phyloP scores from a whole-genome alignment of 2,888 invertebrate species.

The Polydesmus complanatus region DNA sequence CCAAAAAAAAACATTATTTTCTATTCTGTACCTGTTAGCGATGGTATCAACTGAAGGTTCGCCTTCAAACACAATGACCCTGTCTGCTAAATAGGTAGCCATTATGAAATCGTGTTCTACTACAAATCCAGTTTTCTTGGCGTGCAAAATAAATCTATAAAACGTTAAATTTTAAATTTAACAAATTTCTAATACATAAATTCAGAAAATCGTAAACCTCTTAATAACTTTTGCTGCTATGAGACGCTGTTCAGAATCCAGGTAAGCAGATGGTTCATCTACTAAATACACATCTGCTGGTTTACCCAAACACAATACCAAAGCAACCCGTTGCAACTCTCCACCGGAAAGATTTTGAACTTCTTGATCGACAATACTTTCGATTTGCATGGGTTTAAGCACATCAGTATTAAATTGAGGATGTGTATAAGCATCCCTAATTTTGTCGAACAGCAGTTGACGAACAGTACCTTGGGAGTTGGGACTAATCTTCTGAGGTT shows the following conservation, averaged over 20 bases:
- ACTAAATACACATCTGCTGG: slow-evolving; percentile 98
- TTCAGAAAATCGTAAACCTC: slow-evolving; percentile 41
- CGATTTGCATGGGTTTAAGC: slow-evolving; percentile 94
- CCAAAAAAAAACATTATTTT: background rate
- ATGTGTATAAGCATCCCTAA: slow-evolving; percentile 92
- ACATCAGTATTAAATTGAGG: slow-evolving; percentile 97
- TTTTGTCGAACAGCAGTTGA: slow-evolving; percentile 86
- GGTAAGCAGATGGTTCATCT: slow-evolving; percentile 96
- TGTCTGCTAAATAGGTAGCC: slow-evolving; percentile 97
- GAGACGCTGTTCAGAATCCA: slow-evolving; percentile 99
- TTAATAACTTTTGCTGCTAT: slow-evolving; percentile 99
- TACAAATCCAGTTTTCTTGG: slow-evolving; percentile 98
- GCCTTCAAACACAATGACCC: slow-evolving; percentile 97
- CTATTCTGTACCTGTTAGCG: slow-evolving; percentile 50
- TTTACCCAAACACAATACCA: slow-evolving; percentile 91
- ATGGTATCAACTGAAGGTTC: slow-evolving; percentile 72
- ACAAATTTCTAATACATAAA: background rate
- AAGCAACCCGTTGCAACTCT: slow-evolving; percentile 93
- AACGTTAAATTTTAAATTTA: background rate
- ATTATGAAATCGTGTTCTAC: slow-evolving; percentile 99
- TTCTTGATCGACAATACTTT: slow-evolving; percentile 94
- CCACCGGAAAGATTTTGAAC: slow-evolving; percentile 94
- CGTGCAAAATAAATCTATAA: slow-evolving; percentile 83
- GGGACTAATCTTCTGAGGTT: slow-evolving; percentile 98
- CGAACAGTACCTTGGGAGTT: slow-evolving; percentile 88